phyloP scores from a whole-genome alignment of 2,888 invertebrate species.

The Asteroscopus sphinx region DNA sequence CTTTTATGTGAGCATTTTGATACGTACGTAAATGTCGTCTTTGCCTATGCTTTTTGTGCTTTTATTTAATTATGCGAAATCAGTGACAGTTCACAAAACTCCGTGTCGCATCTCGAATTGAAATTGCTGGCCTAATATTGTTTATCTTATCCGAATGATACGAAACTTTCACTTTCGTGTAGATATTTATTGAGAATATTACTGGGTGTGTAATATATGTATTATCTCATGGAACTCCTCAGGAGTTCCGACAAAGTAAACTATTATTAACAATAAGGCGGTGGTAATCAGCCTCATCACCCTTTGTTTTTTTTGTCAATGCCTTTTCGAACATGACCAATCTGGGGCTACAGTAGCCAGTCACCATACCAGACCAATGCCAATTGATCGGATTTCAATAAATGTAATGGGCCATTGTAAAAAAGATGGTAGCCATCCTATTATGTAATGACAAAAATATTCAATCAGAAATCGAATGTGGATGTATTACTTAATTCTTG shows the following conservation, averaged over 20 bases:
- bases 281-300: no score
- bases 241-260: no score
- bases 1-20: slow-evolving; percentile 64
- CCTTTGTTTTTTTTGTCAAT: no score
- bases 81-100: slow-evolving; percentile 55
- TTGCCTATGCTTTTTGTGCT: slow-evolving; percentile 78
- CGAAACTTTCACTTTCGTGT: background rate
- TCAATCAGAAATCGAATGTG: slow-evolving; percentile 26
- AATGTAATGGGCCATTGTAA: slow-evolving; percentile 46
- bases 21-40: slow-evolving; percentile 64
- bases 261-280: no score
- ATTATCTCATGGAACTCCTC: no score
- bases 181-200: no score
- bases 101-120: background rate
- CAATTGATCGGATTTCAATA: slow-evolving; percentile 41
- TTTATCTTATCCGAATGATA: slow-evolving; percentile 5
- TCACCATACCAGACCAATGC: slow-evolving; percentile 16
- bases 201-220: no score
- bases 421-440: slow-evolving; percentile 27
- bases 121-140: slow-evolving; percentile 1
- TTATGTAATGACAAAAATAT: slow-evolving; percentile 49
- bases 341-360: background rate
- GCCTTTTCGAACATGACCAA: slow-evolving; percentile 7
- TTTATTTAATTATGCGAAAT: slow-evolving; percentile 70
- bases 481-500: slow-evolving; percentile 43